phyloP scores from a whole-genome alignment of 2,113 vertebrate genomes.

The Ia io region DNA sequence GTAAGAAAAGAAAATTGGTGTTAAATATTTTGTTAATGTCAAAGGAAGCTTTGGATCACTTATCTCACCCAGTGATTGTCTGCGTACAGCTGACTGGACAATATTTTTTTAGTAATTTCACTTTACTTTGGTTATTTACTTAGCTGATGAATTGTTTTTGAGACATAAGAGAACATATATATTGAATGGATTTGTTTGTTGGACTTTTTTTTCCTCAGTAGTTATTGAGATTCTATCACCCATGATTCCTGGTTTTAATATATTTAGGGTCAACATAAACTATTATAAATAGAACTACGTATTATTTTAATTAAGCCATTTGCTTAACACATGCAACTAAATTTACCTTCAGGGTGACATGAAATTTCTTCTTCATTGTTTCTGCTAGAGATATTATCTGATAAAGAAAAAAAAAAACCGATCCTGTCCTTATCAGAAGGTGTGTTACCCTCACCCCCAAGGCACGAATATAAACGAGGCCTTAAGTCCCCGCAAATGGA shows the following conservation, averaged over 20 bases:
- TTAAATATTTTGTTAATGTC: neutral
- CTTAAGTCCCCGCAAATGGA: neutral
- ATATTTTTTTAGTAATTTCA: neutral
- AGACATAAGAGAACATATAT: neutral
- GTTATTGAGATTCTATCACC: neutral
- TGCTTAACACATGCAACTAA: constrained; percentile 14
- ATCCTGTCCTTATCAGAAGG: constrained; percentile 35
- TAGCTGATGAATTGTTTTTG: neutral
- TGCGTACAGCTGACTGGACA: neutral
- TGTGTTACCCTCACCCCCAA: neutral
- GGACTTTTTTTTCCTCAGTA: neutral
- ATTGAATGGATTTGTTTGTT: neutral
- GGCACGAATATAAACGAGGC: constrained; percentile 23
- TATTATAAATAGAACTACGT: neutral
- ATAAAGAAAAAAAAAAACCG: constrained; percentile 30
- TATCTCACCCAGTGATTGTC: neutral
- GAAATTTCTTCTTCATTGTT: neutral
- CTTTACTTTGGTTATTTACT: constrained; percentile 6
- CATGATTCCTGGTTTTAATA: neutral
- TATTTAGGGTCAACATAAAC: neutral
- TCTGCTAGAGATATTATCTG: constrained; percentile 31
- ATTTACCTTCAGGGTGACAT: neutral
- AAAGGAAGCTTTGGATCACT: neutral
- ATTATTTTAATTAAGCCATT: constrained; percentile 26
- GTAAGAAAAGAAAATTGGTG: neutral